A percentile compares a stretch with the other conserved stretches of the same genome.
phyloP scores from a whole-genome alignment of 2,113 vertebrate genomes.

The Cryptomyrus ogoouensis region DNA sequence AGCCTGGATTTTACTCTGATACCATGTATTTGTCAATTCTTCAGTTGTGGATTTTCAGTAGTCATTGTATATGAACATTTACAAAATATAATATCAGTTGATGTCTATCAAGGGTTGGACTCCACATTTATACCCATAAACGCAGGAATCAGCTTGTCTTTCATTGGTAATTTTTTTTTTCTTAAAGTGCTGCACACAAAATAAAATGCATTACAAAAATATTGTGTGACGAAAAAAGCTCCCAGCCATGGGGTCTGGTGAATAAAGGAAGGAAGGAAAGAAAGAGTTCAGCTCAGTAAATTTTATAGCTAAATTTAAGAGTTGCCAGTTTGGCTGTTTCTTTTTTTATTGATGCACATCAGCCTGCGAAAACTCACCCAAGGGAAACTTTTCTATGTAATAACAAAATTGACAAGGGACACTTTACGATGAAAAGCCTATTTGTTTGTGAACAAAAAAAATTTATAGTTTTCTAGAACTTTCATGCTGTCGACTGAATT shows the following conservation, averaged over 20 bases:
- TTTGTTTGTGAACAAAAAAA: neutral
- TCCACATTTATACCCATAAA: neutral
- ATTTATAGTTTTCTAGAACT: neutral
- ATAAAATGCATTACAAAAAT: neutral
- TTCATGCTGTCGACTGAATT: neutral
- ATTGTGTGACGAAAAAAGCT: neutral
- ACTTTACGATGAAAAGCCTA: neutral
- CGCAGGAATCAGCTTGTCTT: neutral
- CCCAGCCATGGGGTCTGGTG: neutral
- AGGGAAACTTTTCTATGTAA: neutral
- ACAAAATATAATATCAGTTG: neutral
- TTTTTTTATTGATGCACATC: neutral
- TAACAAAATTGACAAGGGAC: neutral
- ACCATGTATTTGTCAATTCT: neutral
- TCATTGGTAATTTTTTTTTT: neutral
- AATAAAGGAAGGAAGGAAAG: neutral
- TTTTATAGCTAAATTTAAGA: neutral
- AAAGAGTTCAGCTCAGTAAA: neutral
- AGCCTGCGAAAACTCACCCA: neutral
- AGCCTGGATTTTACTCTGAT: neutral
- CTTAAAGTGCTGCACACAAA: neutral
- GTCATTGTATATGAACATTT: constrained; percentile 35
- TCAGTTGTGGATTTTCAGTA: neutral
- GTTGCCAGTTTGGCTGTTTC: neutral
- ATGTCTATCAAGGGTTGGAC: neutral